These are phyloP conservation scores for Drosophila tripunctata DNA, from an alignment of 2,888 invertebrate species.

Conservation along the genomic window DNA sequence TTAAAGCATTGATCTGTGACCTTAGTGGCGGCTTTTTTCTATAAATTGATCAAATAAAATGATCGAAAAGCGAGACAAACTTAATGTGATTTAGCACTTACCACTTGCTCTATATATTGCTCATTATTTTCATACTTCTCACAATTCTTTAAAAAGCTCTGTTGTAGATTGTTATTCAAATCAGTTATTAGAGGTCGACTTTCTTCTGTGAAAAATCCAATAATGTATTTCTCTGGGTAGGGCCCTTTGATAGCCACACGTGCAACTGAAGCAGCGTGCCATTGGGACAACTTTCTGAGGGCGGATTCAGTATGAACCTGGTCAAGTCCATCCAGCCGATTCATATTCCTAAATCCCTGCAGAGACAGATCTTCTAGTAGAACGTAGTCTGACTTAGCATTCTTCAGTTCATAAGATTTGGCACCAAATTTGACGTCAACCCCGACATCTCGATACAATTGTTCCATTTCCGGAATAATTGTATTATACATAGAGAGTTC, in stretches of 20 bases:
- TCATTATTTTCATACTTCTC: constrained; percentile 38
- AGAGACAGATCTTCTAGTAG: constrained; percentile 73
- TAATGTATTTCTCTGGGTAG: constrained; percentile 36
- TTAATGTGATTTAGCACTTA: constrained; percentile 25
- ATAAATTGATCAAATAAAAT: neutral
- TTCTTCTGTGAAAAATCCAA: constrained; percentile 40
- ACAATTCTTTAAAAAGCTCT: constrained; percentile 39
- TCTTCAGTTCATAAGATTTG: constrained; percentile 60
- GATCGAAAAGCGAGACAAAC: neutral
- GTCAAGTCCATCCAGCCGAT: constrained; percentile 74
- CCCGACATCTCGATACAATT: constrained; percentile 67
- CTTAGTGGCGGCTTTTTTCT: constrained; percentile 42
- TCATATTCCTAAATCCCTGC: constrained; percentile 69
- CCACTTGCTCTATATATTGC: constrained; percentile 58
- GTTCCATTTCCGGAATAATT: constrained; percentile 75
- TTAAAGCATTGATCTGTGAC: constrained; percentile 48
- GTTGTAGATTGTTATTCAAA: constrained; percentile 15
- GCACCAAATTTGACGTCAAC: constrained; percentile 69
- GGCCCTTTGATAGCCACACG: constrained; percentile 56
- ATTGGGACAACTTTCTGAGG: constrained; percentile 74
- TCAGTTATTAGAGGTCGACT: constrained; percentile 23
- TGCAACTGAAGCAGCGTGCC: constrained; percentile 79
- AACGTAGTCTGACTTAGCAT: constrained; percentile 50
- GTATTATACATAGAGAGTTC: constrained; percentile 71
- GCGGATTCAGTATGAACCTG: constrained; percentile 68